Evolutionary conservation across 2,888 invertebrate genomes (phyloP), one percentile per base, ranked within the genome.

Genomic region (Orgyia antiqua): DNA sequence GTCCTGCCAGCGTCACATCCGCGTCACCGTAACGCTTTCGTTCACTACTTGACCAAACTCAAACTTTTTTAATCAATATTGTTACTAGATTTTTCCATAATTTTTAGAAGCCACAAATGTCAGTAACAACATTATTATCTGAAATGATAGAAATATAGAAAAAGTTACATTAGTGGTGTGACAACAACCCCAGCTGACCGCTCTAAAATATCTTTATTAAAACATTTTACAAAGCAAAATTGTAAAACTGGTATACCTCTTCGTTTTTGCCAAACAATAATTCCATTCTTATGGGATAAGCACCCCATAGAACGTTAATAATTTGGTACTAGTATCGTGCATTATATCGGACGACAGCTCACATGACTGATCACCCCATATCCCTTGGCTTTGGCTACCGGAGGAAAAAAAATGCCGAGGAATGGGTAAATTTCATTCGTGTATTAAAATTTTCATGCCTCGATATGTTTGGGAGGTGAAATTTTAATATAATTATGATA

Each of bases 351-450:
- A 45, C 58, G 74, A 68, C 70, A 66, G 64, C 57, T 31, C 41
- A 24, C 32, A 63, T 76, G 75, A 76, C 59, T 54, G 75, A 76
- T 76, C 71, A 50, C 52, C 46, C 13, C 11, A n/a, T n/a, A n/a
- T n/a, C n/a, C n/a, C n/a, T n/a, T n/a, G n/a, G 33, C 36, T 13
- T 35, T 33, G 39, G 45, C 49, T 53, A 52, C 51, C 38, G 52
- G 33, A 29, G 21, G 19, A 28, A 31, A 36, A 49, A 47, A 51
- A 51, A 36, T 26, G 23, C 39, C 26, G 30, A 27, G 42, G 40
- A 50, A 27, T 33, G 25, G 28, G 29, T 30, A 31, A 33, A 35
- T 42, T 35, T 39, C 36, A 21, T 27, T 23, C 20, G 12, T n/a
- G 10, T 15, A 21, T 21, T 18, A 20, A 20, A 20, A 20, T 8